Conservation (phyloP, 2,797 vertebrate genomes). For the Antennarius maculatus region DNA sequence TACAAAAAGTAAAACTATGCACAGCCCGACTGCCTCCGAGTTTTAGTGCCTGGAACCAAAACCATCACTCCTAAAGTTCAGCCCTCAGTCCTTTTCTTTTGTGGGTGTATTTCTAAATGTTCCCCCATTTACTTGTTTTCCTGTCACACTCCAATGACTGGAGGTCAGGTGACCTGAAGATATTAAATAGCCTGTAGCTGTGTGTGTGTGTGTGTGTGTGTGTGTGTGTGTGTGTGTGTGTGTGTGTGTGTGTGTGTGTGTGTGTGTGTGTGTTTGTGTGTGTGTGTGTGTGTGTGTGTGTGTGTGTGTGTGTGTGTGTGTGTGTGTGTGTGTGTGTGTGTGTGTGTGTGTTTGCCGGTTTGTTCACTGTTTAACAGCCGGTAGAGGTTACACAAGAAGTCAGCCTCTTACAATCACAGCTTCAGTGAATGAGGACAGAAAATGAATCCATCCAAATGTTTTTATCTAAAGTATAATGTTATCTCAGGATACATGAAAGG, state of each 20-base stretch:
- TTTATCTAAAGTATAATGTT: not conserved
- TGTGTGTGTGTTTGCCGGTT: slow-evolving; percentile 23
- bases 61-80: not conserved
- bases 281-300: slow-evolving; percentile 28
- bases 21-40: not conserved
- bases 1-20: not conserved
- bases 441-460: not conserved
- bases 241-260: slow-evolving; percentile 24
- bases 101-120: slow-evolving; percentile 2
- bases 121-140: not conserved
- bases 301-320: slow-evolving; percentile 30
- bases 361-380: slow-evolving; percentile 27
- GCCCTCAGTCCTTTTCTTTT: not conserved
- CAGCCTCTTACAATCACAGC: not conserved
- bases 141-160: slow-evolving; percentile 15
- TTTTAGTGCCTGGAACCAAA: not conserved
- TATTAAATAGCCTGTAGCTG: slow-evolving; percentile 22
- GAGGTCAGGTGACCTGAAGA: slow-evolving; percentile 11
- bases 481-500: not conserved
- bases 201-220: slow-evolving; percentile 28
- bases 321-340: slow-evolving; percentile 26
- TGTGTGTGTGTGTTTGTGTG: slow-evolving; percentile 26
- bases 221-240: slow-evolving; percentile 20
- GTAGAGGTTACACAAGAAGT: not conserved
- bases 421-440: slow-evolving; percentile 1